Evolutionary conservation across 2,888 invertebrate genomes (phyloP), one percentile per base, ranked within the genome.

Genomic region (Thysanoteuthis rhombus): DNA sequence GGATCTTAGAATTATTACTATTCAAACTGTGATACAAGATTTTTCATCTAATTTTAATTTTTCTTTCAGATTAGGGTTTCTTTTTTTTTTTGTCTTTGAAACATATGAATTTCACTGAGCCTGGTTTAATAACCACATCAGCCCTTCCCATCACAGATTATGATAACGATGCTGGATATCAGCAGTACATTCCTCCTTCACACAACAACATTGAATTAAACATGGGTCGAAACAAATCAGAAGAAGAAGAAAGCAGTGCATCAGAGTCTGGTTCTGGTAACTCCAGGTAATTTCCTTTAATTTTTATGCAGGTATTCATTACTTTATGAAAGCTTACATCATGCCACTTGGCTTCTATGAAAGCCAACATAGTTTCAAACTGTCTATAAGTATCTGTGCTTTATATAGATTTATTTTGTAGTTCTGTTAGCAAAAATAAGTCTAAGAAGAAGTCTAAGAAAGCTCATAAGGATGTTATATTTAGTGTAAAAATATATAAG

Each of bases 101-200:
- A 28, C 91, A 40, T 91, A 91, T 91, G 91, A 91, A 91, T 45
- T 42, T 45, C 40, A 94, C 93, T 90, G 94, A 94, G 89, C 89
- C 93, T 38, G 94, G 93, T 32, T 58, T 94, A 45, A 94, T 94
- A 90, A 94, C 94, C 16, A 95, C 95, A 93, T 95, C 95, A 32
- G 94, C 94, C 38, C 94, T 94, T 90, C 95, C 94, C 25, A 94
- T 94, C 25, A 94, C 94, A 32, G 94, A 95, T 58, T 94, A 95
- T 92, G 93, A 94, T 89, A 95, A 94, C 94, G 95, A 95, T 93
- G 94, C 94, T 89, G 94, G 94, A 93, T 93, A 94, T 94, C 94
- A 93, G 93, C 94, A 94, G 93, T 94, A 95, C 91, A 94, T 94
- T 36, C 93, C 94, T 52, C 94, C 95, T n/a, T 36, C 32, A 25